Conservation (phyloP, 2,113 vertebrate genomes). For the Gymnorhina tibicen region DNA sequence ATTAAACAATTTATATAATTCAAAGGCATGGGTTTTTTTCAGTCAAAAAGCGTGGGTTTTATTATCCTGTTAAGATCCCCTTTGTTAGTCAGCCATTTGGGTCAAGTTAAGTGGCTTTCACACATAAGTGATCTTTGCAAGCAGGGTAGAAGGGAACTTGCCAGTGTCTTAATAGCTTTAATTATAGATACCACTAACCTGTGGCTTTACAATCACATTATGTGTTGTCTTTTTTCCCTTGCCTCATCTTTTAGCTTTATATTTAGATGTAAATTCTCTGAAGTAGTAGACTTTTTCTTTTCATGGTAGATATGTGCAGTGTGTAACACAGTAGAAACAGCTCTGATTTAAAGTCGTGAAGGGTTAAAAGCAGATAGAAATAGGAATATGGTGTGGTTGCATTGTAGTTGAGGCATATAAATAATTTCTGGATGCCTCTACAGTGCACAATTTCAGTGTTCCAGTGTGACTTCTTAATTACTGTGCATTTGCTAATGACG, state of each 20-base stretch:
- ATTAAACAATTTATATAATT: neutral
- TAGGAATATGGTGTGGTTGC: neutral
- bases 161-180: neutral
- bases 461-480: neutral
- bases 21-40: neutral
- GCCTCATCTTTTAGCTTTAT: neutral
- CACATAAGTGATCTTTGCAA: neutral
- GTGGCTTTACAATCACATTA: neutral
- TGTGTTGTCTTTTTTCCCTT: neutral
- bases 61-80: neutral
- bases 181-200: neutral
- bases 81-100: neutral
- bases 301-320: accelerated
- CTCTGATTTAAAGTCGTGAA: neutral
- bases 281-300: neutral
- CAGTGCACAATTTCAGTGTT: neutral
- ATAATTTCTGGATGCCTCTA: neutral
- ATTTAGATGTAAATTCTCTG: neutral
- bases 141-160: neutral
- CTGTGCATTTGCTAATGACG: neutral
- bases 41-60: neutral
- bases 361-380: neutral
- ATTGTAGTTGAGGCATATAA: neutral
- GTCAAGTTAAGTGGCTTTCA: neutral
- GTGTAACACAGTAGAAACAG: neutral